Evolutionary conservation across 2,113 vertebrate genomes (phyloP).

Genomic region (Mugil cephalus): DNA sequence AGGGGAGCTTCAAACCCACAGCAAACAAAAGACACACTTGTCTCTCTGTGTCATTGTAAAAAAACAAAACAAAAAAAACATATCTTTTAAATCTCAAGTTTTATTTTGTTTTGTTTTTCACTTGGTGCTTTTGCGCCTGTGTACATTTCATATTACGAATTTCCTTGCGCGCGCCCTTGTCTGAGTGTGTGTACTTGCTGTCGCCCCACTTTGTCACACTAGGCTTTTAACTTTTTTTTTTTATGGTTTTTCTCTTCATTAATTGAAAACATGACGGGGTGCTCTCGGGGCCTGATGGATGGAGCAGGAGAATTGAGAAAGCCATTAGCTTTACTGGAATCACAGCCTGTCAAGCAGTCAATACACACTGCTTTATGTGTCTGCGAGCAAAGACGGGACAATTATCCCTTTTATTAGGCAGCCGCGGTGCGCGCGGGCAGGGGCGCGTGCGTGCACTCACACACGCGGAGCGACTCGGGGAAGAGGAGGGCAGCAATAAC

Average conservation of each 20-base stretch:
- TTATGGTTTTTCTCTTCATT: constrained; percentile 80
- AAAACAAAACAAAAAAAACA: constrained; percentile 21
- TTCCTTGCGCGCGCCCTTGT: constrained; percentile 41
- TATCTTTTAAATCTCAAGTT: constrained; percentile 37
- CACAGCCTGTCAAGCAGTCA: constrained; percentile 87
- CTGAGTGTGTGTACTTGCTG: constrained; percentile 49
- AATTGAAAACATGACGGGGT: constrained; percentile 86
- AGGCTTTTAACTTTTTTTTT: constrained; percentile 74
- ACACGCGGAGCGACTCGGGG: constrained; percentile 25
- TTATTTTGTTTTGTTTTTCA: constrained; percentile 27
- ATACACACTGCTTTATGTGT: constrained; percentile 86
- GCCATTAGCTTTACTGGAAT: constrained; percentile 83
- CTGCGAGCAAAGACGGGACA: constrained; percentile 86
- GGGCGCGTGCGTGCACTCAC: constrained; percentile 3
- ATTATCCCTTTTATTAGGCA: constrained; percentile 88
- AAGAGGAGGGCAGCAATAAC: constrained; percentile 82
- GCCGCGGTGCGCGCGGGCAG: constrained; percentile 27
- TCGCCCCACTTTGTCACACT: constrained; percentile 57
- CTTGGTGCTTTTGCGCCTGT: constrained; percentile 24
- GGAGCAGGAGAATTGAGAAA: constrained; percentile 87
- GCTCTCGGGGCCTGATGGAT: constrained; percentile 84
- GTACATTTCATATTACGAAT: constrained; percentile 48
- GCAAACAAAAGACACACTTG: constrained; percentile 44
- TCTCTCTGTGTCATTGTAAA: constrained; percentile 26
- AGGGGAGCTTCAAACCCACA: constrained; percentile 53